These are phyloP conservation scores for Spodoptera frugiperda DNA, from an alignment of 1,140 invertebrate species.

Conservation along the genomic window DNA sequence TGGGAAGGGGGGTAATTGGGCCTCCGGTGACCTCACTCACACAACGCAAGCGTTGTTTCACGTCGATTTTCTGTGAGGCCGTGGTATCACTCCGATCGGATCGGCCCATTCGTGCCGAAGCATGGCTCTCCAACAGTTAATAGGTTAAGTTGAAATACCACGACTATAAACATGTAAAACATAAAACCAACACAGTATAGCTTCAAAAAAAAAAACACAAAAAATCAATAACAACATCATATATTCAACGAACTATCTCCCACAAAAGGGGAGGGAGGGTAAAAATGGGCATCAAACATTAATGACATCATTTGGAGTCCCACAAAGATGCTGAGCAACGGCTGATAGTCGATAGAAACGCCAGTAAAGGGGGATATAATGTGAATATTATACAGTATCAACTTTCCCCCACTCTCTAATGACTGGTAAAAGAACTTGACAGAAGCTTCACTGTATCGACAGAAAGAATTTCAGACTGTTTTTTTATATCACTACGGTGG, in stretches of 20 bases:
- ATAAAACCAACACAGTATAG: background rate
- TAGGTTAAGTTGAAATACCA: no score
- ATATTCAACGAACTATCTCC: constrained; percentile 67
- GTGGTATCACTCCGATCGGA: no score
- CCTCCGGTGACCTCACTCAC: no score
- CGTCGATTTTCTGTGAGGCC: no score
- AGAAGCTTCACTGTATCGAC: constrained; percentile 9
- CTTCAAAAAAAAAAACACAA: background rate
- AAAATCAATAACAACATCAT: constrained; percentile 65
- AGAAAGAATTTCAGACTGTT: no score
- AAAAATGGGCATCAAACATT: constrained; percentile 74
- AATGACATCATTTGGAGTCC: constrained; percentile 74
- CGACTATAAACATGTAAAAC: background rate
- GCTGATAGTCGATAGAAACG: constrained; percentile 74
- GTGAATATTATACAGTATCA: constrained; percentile 79
- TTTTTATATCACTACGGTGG: no score
- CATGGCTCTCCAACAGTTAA: no score
- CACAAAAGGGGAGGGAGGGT: constrained; percentile 44
- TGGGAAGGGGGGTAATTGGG: no score
- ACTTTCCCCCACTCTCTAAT: constrained; percentile 60
- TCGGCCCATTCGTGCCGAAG: no score
- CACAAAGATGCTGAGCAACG: constrained; percentile 74
- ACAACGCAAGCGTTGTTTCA: no score
- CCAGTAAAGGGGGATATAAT: constrained; percentile 73
- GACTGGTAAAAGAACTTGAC: background rate